Evolutionary conservation across 2,888 invertebrate species (phyloP).

Genomic region (Tanytarsus gracilentus): DNA sequence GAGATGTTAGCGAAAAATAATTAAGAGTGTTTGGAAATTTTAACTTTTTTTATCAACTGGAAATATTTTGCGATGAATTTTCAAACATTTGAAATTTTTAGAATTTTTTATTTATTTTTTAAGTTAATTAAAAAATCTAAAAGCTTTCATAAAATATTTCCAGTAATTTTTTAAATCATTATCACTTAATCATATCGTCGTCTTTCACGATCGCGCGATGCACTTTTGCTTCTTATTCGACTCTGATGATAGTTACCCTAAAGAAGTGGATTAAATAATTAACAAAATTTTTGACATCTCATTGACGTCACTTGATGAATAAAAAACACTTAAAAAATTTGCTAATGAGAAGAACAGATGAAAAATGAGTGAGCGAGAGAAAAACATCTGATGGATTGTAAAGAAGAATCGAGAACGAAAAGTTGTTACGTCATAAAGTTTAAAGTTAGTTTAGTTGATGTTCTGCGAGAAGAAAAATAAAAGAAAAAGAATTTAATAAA

Average conservation of each 20-base stretch:
- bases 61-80: no score
- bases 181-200: background rate
- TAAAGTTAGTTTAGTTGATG: constrained; percentile 21
- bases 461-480: constrained; percentile 1
- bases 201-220: constrained; percentile 7
- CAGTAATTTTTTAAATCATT: background rate
- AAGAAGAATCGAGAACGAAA: background rate
- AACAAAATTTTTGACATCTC: background rate
- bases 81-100: no score
- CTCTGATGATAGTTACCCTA: constrained; percentile 6
- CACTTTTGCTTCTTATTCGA: constrained; percentile 12
- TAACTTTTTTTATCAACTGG: no score
- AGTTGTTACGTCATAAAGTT: no score
- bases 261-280: background rate
- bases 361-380: background rate
- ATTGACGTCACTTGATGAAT: background rate
- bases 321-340: no score
- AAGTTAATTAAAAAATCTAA: no score
- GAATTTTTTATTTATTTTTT: no score
- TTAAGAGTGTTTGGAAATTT: no score
- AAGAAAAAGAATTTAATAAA: background rate
- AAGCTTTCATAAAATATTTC: no score
- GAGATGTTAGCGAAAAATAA: no score
- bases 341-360: no score
- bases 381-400: background rate